A percentile compares a stretch with the other conserved stretches of the same genome.
phyloP scores from a whole-genome alignment of 2,797 vertebrate genomes.

The Phoeniculus purpureus region DNA sequence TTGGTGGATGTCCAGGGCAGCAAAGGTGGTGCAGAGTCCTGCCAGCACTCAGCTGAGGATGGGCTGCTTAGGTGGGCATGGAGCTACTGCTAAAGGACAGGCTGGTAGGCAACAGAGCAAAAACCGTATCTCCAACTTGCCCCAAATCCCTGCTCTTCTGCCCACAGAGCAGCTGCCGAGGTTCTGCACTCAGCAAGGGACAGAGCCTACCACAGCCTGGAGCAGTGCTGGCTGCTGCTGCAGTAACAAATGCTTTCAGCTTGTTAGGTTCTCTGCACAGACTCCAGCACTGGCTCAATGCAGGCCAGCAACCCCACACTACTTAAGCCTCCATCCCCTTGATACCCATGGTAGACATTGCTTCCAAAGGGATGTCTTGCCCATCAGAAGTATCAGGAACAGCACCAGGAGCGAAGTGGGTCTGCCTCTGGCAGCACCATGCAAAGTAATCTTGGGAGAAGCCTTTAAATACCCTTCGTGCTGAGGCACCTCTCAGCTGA shows the following conservation, averaged over 20 bases:
- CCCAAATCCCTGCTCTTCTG: not conserved
- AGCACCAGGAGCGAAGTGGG: fast-evolving
- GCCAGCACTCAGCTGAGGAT: not conserved
- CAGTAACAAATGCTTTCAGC: fast-evolving
- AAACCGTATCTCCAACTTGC: fast-evolving
- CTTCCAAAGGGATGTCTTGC: not conserved
- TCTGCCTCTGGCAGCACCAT: not conserved
- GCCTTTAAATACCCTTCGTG: not conserved
- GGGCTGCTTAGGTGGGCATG: not conserved
- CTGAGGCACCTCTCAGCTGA: not conserved
- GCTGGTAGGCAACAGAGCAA: not conserved
- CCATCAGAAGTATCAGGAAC: not conserved
- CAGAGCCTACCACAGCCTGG: not conserved
- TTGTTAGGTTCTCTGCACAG: no score
- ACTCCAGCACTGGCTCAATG: not conserved
- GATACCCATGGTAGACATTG: fast-evolving
- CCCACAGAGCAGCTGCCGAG: not conserved
- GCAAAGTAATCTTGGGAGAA: not conserved
- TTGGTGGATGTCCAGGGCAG: not conserved
- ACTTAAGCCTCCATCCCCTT: not conserved
- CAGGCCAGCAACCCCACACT: not conserved
- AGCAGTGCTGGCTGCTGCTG: not conserved
- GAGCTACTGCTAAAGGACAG: not conserved
- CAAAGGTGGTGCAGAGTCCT: not conserved
- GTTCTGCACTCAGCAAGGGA: not conserved